Base-by-base conservation (phyloP, 2,113 vertebrate genomes). In the Phoenicopterus ruber region DNA sequence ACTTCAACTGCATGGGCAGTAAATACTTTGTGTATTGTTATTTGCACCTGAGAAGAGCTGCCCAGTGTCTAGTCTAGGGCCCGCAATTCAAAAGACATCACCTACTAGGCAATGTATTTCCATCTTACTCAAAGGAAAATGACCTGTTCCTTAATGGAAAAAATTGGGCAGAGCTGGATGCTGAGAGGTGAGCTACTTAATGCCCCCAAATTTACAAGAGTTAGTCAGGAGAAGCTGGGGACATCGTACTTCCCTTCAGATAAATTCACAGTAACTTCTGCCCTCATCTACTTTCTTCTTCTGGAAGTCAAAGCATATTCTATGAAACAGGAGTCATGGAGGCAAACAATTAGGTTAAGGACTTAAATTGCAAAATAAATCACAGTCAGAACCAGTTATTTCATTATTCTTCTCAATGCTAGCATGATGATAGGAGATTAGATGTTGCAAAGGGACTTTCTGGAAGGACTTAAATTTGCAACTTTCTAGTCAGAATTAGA, bases 351-450 rank as follows among this genome's bases (percentile, higher is more conserved):
- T 9, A 61, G 40, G 71, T 74, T 85, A 86, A 88, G 29, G 70
- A 69, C 65, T 59, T 87, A 83, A 91, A 77, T 3, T 72, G 44
- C 52, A 95, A 88, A 92, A 86, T 73, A 92, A 95, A 94, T 83
- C 77, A 36, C 52, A 93, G 54, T 62, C 66, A 92, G 74, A 83
- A 87, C 29, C 22, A 38, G 78, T 88, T 81, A 38, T 82, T 93
- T 91, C 25, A 54, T 92, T 93, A 65, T 52, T 70, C 17, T 65
- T 92, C 65, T 74, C 69, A 79, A 20, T 40, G 31, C 21, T 46
- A 14, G 34, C 67, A 65, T 0, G 7, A 49, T n/a, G 36, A 61
- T 14, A 46, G 38, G 47, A 67, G 38, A 92, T 67, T 31, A 85
- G 83, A 50, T 61, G 61, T 46, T 77, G 58, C 65, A 57, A 44